Evolutionary conservation across 2,888 invertebrate species (phyloP), one percentile per base, ranked within the genome.

Genomic region (Caenorhabditis plicata): DNA sequence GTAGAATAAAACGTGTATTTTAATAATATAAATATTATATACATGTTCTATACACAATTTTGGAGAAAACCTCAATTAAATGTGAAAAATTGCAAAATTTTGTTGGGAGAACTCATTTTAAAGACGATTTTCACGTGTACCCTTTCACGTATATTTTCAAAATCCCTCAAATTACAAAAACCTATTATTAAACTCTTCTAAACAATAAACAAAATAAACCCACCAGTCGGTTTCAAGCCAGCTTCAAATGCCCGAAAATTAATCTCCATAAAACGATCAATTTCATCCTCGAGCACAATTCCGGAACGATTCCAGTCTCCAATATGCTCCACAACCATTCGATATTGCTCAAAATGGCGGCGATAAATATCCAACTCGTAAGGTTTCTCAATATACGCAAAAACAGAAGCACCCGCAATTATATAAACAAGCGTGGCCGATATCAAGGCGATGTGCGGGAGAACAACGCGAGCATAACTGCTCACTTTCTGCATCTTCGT

Each of bases 391-490:
- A 69, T 69, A 41, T 56, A 56, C 2, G 58, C 52, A 54, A 68
- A 68, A 9, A 68, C 50, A 19, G 54, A 49, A 15, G 74, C 76
- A 27, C 78, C 78, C 0, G 66, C 39, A 26, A 67, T 50, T 38
- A 67, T 64, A 52, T 78, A 78, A 13, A 68, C 40, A 17, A 71
- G 41, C 2, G 78, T 78, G 19, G 71, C 68, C 7, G 65, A 39
- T 38, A 76, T 64, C 29, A 78, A 66, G 8, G 73, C 62, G 29
- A 77, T 68, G 39, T 77, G 77, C 27, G 74, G 74, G 11, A 76
- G 67, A 13, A 71, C 68, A 9, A 77, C 49, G 20, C 76, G 68
- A 26, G 74, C 41, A 27, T 60, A n/a, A n/a, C n/a, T n/a, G n/a
- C n/a, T n/a, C n/a, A n/a, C n/a, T n/a, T n/a, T n/a, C n/a, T n/a